phyloP scores from a whole-genome alignment of 1,140 invertebrate species.

The Bombus haemorrhoidalis region DNA sequence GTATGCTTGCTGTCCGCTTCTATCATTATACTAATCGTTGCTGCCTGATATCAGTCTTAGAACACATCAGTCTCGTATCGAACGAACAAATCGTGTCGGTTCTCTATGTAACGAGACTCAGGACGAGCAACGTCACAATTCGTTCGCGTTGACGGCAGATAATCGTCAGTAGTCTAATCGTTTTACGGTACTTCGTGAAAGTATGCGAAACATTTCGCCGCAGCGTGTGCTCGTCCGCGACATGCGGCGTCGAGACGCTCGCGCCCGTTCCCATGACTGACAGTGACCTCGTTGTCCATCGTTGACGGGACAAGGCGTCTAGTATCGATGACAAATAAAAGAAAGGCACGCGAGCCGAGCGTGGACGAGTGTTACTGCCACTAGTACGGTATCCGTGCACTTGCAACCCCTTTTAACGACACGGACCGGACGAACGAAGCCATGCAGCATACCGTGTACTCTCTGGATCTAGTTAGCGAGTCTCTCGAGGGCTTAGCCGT shows the following conservation, averaged over 20 bases:
- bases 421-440: conserved; percentile 62
- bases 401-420: conserved; percentile 61
- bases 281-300: conserved; percentile 62
- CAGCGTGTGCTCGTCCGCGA: no score
- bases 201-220: background rate
- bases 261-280: conserved; percentile 16
- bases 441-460: conserved; percentile 55
- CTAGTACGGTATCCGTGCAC: conserved; percentile 71
- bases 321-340: conserved; percentile 65
- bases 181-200: conserved; percentile 6
- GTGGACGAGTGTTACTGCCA: conserved; percentile 49
- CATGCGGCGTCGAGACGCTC: no score
- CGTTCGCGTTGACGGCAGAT: background rate
- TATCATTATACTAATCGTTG: background rate
- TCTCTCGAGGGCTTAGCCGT: conserved; percentile 34
- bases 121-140: background rate
- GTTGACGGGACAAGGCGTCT: conserved; percentile 54
- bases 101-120: background rate
- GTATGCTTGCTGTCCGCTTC: background rate
- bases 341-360: conserved; percentile 49
- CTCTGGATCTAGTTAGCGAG: conserved; percentile 59
- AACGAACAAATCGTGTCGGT: background rate
- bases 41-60: background rate
- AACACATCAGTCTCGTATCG: no score
- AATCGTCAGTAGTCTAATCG: conserved; percentile 31